Conservation (phyloP, 1,140 invertebrate species). For the Procambarus virginalis region DNA sequence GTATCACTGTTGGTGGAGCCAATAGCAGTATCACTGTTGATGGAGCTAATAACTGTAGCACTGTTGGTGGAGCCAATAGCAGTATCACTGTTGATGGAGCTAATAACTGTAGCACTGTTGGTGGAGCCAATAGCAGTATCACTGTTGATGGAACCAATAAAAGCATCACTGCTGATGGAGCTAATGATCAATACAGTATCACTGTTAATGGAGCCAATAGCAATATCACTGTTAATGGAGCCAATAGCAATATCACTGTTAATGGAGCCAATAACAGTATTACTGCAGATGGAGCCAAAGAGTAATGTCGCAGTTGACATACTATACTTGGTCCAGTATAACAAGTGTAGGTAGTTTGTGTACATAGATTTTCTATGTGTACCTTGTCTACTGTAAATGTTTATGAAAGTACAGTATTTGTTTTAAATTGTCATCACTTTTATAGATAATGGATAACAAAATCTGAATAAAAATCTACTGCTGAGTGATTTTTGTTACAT, state of each 20-base stretch:
- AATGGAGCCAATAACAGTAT: too few species aligned
- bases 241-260: too few species aligned
- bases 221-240: too few species aligned
- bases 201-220: too few species aligned
- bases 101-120: too few species aligned
- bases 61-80: too few species aligned
- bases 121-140: too few species aligned
- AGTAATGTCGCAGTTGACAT: slow-evolving; percentile 27
- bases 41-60: too few species aligned
- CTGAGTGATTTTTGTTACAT: background rate
- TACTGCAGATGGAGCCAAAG: slow-evolving; percentile 14
- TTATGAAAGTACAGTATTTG: slow-evolving; percentile 43
- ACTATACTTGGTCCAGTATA: slow-evolving; percentile 21
- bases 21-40: too few species aligned
- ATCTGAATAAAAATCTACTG: slow-evolving; percentile 40
- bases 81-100: too few species aligned
- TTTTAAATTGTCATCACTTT: slow-evolving; percentile 50
- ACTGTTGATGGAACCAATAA: too few species aligned
- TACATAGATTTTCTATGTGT: slow-evolving; percentile 55
- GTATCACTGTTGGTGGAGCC: too few species aligned
- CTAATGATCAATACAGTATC: background rate
- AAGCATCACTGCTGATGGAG: background rate
- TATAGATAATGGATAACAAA: slow-evolving; percentile 42
- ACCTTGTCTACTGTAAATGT: slow-evolving; percentile 50
- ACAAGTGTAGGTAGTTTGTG: slow-evolving; percentile 42